A percentile compares a stretch with the other conserved stretches of the same genome.
Evolutionary conservation across 2,113 vertebrate genomes (phyloP).

Genomic region (Ardeotis arabs): DNA sequence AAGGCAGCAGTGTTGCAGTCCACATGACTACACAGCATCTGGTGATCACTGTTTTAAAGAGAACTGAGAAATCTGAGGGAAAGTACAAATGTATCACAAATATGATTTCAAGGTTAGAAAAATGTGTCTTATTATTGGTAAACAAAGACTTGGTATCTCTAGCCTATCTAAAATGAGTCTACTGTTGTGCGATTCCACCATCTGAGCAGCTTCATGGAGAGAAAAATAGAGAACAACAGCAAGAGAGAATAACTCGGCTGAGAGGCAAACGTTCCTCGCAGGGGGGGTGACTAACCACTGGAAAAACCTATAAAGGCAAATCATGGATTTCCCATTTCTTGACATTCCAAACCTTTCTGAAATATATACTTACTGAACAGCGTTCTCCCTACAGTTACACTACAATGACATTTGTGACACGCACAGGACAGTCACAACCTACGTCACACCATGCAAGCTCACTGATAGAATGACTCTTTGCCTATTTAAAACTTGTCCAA

Average conservation of each 20-base stretch:
- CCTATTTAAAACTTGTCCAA: not conserved
- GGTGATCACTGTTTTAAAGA: not conserved
- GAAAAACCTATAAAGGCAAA: not conserved
- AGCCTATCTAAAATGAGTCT: not conserved
- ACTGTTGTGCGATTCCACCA: not conserved
- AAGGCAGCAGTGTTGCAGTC: not conserved
- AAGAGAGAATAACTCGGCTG: not conserved
- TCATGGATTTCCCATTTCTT: not conserved
- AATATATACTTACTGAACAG: not conserved
- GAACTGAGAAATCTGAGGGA: not conserved
- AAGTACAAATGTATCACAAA: not conserved
- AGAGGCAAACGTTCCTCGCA: rapidly evolving
- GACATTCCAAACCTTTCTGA: not conserved
- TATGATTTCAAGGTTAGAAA: not conserved
- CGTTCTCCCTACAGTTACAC: not conserved
- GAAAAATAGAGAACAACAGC: not conserved
- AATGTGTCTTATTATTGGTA: not conserved
- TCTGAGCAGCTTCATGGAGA: not conserved
- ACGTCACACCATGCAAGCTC: rapidly evolving
- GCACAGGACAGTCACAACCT: not conserved
- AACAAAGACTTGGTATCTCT: not conserved
- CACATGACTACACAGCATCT: rapidly evolving
- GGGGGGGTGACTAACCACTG: not conserved
- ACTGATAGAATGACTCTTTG: not conserved
- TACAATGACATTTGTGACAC: not conserved